Evolutionary conservation across 2,888 invertebrate species (phyloP), one percentile per base, ranked within the genome.

Genomic region (Eristalis intricaria): DNA sequence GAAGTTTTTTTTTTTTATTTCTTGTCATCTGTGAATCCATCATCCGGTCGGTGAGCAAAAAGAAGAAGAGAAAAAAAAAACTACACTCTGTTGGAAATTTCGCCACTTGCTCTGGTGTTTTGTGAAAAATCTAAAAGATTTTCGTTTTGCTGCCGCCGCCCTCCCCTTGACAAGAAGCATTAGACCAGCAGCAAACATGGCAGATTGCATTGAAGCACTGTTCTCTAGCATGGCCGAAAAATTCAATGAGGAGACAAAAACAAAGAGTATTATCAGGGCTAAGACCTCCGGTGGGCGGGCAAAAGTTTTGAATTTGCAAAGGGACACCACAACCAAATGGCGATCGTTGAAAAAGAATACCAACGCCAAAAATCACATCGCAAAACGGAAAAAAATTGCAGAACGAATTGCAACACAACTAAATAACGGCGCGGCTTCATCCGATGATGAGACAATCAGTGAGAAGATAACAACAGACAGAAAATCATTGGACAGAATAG

Each of bases 301-400:
- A 43, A 22, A 26, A 10, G 60, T 80, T 73, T 88, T 92, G 63
- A 91, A 92, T 84, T 77, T 93, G 84, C 91, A 91, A 77, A 92
- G 92, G 89, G 93, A 93, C 89, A 93, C 92, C 77, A 93, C 93
- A 35, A 69, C 92, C 29, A 93, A 93, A 84, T 93, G 93, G 93
- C 92, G 93, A 81, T 91, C 92, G 79, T 90, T 93, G 89, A 91
- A 91, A 74, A 92, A 93, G 87, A 93, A 93, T 90, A 92, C 92
- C 85, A 92, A 92, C 84, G 93, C 93, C 22, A 91, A 91, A 88
- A 92, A 91, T 89, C 91, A 92, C 90, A 90, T 90, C 77, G 91
- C 91, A 50, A 82, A 70, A 43, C 35, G 19, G 26, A 83, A 87
- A 60, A 79, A 29, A 22, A 19, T n/a, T 23, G 61, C 19, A 58